phyloP scores from a whole-genome alignment of 1,140 invertebrate genomes.

The Micrasema minimum region DNA sequence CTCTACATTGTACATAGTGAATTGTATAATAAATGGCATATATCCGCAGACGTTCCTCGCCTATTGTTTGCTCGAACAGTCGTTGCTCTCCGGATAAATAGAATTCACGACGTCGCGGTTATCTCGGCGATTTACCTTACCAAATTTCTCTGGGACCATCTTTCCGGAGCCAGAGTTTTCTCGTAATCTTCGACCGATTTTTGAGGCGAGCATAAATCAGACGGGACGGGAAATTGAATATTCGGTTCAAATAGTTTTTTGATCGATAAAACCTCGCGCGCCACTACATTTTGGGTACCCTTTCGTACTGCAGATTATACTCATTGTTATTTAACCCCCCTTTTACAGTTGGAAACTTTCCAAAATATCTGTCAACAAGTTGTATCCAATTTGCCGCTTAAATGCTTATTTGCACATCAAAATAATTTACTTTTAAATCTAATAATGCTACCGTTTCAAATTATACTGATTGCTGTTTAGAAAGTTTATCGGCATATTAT shows the following conservation, averaged over 20 bases:
- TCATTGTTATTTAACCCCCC: too few relatives aligned
- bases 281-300: neutral
- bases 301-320: too few relatives aligned
- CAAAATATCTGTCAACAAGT: too few relatives aligned
- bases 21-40: too few relatives aligned
- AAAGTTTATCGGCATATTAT: too few relatives aligned
- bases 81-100: constrained; percentile 17
- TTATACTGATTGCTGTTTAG: too few relatives aligned
- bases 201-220: constrained; percentile 43
- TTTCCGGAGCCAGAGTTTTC: neutral
- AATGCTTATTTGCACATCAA: too few relatives aligned
- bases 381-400: too few relatives aligned
- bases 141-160: constrained; percentile 7
- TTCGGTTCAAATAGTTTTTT: constrained; percentile 37
- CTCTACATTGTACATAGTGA: neutral
- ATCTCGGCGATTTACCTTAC: constrained; percentile 4
- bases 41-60: too few relatives aligned
- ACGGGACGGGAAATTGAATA: constrained; percentile 46
- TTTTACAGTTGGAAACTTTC: too few relatives aligned
- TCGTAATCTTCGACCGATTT: constrained; percentile 8
- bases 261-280: constrained; percentile 39
- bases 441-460: too few relatives aligned
- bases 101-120: neutral
- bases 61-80: neutral
- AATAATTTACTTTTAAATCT: too few relatives aligned